Percentiles rank a stretch among this genome's conserved stretches.
These are phyloP conservation scores for Molothrus ater DNA, from an alignment of 2,797 vertebrate genomes.

Conservation along the genomic window DNA sequence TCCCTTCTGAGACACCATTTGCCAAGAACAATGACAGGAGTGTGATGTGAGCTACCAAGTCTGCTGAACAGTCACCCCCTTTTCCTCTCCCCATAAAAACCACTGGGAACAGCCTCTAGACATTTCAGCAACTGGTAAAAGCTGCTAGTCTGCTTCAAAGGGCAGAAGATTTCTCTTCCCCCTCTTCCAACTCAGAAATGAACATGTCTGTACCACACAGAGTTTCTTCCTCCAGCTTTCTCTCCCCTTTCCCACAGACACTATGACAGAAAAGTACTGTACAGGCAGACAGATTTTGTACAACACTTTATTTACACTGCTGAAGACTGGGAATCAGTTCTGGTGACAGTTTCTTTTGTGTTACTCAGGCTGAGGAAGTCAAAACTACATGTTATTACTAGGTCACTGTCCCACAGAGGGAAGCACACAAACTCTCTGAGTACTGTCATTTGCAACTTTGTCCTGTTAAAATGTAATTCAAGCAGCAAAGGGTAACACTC, in stretches of 20 bases:
- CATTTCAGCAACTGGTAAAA: background rate
- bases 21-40: background rate
- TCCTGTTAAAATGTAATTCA: background rate
- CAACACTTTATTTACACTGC: conserved; percentile 24
- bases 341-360: background rate
- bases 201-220: background rate
- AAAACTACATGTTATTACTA: background rate
- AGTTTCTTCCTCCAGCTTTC: background rate
- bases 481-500: background rate
- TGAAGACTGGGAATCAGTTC: background rate
- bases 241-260: background rate
- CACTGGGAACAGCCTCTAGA: background rate
- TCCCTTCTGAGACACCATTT: background rate
- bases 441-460: background rate
- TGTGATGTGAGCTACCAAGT: background rate
- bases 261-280: background rate
- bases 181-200: background rate
- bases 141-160: background rate
- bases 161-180: background rate
- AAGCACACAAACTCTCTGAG: background rate
- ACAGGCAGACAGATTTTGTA: background rate
- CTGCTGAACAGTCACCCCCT: background rate
- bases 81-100: background rate
- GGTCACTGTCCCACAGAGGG: background rate
- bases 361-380: background rate